Evolutionary conservation across 2,888 invertebrate genomes (phyloP).

Genomic region (Standfussiana lucernea): DNA sequence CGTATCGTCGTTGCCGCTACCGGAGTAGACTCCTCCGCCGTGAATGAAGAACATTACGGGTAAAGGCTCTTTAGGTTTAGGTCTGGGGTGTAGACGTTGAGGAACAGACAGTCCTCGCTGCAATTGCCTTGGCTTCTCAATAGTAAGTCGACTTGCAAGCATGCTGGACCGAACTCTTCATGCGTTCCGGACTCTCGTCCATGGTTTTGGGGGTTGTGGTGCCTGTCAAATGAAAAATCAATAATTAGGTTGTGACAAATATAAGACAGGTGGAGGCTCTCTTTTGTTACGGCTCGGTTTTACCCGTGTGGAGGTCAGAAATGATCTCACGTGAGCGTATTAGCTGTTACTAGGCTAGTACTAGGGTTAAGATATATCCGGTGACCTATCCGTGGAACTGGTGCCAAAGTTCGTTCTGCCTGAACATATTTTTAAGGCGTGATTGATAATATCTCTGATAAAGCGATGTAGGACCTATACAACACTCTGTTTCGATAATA

Average conservation of each 20-base stretch:
- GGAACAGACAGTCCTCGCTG: constrained; percentile 80
- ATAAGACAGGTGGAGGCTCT: background rate
- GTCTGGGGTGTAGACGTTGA: constrained; percentile 80
- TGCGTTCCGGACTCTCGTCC: constrained; percentile 78
- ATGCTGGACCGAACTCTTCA: constrained; percentile 72
- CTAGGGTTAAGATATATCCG: background rate
- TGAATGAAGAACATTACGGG: constrained; percentile 81
- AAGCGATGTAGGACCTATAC: background rate
- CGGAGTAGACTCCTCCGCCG: constrained; percentile 75
- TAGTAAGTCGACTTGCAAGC: constrained; percentile 71
- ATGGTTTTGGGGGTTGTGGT: constrained; percentile 73
- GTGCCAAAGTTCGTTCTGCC: too few species aligned
- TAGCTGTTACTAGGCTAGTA: too few species aligned
- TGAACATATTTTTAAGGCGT: too few species aligned
- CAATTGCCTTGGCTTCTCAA: constrained; percentile 46
- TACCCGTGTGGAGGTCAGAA: background rate
- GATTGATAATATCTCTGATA: background rate
- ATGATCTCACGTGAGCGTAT: background rate
- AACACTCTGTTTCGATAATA: background rate
- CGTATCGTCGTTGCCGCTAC: constrained; percentile 75
- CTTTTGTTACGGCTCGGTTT: background rate
- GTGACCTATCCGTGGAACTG: background rate
- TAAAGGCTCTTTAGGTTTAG: constrained; percentile 63
- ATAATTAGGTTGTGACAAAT: background rate
- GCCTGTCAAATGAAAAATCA: constrained; percentile 50